Percentiles rank a stretch among this genome's conserved stretches.
Evolutionary conservation across 1,140 invertebrate species (phyloP).

Genomic region (Holotrichia oblita): DNA sequence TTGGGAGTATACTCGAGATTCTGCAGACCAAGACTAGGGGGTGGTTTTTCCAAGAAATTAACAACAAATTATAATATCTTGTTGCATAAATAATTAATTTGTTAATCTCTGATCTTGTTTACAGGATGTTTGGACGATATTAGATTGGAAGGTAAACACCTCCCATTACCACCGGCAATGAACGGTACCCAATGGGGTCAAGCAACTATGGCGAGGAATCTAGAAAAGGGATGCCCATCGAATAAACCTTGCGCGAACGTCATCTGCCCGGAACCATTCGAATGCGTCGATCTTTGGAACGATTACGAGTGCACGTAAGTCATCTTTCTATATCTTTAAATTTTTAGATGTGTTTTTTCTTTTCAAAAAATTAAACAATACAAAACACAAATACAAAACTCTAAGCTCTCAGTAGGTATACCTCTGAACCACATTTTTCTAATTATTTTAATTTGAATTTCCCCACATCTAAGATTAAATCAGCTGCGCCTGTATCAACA

Average conservation of each 20-base stretch:
- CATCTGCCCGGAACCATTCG: constrained; percentile 91
- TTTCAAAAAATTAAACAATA: too few species aligned
- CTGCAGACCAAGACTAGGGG: too few species aligned
- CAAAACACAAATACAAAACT: too few species aligned
- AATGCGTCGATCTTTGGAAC: constrained; percentile 96
- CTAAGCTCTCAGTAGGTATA: too few species aligned
- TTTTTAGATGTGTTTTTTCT: too few species aligned
- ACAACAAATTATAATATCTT: neutral
- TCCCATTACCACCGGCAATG: constrained; percentile 91
- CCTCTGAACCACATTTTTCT: neutral
- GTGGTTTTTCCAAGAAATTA: too few species aligned
- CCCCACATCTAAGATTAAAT: constrained; percentile 37
- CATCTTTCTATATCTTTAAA: neutral
- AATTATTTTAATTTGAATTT: constrained; percentile 5
- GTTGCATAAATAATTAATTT: constrained; percentile 29
- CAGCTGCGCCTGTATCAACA: neutral
- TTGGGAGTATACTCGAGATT: too few species aligned
- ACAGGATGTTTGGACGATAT: constrained; percentile 85
- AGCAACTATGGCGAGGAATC: constrained; percentile 89
- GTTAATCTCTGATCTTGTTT: neutral
- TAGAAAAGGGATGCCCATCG: constrained; percentile 90
- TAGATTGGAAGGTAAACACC: constrained; percentile 89
- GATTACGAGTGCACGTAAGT: constrained; percentile 97
- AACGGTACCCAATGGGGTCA: constrained; percentile 95
- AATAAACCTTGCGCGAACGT: constrained; percentile 94